These are phyloP conservation scores for Pterocles gutturalis DNA, from an alignment of 2,113 vertebrate genomes.

Conservation along the genomic window DNA sequence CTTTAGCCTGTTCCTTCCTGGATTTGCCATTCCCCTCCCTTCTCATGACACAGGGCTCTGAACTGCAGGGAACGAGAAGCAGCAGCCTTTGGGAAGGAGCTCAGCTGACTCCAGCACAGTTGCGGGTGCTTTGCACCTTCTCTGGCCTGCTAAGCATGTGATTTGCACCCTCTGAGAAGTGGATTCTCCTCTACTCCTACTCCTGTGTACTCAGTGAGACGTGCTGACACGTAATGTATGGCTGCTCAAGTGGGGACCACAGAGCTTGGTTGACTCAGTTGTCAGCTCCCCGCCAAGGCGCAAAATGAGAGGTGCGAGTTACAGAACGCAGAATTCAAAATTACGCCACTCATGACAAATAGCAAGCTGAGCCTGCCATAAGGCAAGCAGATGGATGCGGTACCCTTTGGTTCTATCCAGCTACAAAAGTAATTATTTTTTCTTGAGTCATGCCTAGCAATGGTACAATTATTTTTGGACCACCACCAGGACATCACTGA, in stretches of 20 bases:
- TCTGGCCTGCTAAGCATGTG: neutral
- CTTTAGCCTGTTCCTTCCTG: neutral
- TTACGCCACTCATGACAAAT: fast-evolving
- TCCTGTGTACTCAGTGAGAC: neutral
- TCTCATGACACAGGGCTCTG: fast-evolving
- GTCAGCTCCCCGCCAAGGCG: neutral
- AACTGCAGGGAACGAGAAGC: neutral
- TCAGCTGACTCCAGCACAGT: neutral
- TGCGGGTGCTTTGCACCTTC: neutral
- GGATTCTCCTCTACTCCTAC: neutral
- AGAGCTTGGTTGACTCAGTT: neutral
- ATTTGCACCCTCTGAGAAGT: neutral
- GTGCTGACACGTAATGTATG: neutral
- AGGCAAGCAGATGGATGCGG: slow-evolving; percentile 33
- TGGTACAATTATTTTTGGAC: slow-evolving; percentile 38
- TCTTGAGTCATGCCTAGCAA: slow-evolving; percentile 17
- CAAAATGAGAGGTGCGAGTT: neutral
- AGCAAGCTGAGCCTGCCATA: slow-evolving; percentile 15
- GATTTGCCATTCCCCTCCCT: neutral
- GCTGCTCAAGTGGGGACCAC: neutral
- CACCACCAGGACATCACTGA: neutral
- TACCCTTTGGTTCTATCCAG: slow-evolving; percentile 16
- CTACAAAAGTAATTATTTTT: slow-evolving; percentile 3
- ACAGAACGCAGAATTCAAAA: neutral
- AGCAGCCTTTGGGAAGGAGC: neutral